These are phyloP conservation scores for Luidia sarsii DNA, from an alignment of 53 echinoderm and acorn worm genomes.

Conservation along the genomic window DNA sequence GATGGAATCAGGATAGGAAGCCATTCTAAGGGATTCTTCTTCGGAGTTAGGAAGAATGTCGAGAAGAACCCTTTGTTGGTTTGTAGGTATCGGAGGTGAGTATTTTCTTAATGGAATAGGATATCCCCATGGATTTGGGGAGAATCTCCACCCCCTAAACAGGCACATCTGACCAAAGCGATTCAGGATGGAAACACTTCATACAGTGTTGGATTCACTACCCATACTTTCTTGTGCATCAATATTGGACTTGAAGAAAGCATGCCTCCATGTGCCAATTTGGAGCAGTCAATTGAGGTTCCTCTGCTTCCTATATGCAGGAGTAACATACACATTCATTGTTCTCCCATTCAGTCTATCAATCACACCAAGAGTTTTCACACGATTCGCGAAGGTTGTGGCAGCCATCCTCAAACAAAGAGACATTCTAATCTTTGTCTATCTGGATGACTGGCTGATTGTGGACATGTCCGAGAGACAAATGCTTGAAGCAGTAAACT, in stretches of 20 bases:
- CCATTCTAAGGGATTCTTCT: conserved; percentile 4
- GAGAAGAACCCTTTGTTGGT: not conserved
- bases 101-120: too few species aligned
- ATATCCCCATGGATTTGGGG: too few species aligned
- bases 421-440: not conserved
- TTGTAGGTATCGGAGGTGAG: too few species aligned
- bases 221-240: not conserved
- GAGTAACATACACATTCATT: not conserved
- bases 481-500: not conserved
- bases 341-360: not conserved
- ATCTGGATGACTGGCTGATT: conserved; percentile 5
- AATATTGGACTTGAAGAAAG: conserved; percentile 8
- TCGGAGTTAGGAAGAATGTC: conserved; percentile 12
- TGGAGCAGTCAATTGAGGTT: not conserved
- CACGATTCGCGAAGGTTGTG: not conserved
- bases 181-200: conserved; percentile 16
- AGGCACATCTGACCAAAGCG: not conserved
- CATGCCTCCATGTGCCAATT: conserved; percentile 12
- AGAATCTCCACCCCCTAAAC: not conserved
- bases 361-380: not conserved
- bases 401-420: not conserved
- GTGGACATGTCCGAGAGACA: not conserved
- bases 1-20: not conserved
- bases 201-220: not conserved
- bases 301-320: not conserved